Conservation (phyloP, 2,113 vertebrate species). For the Turdus rufiventris region DNA sequence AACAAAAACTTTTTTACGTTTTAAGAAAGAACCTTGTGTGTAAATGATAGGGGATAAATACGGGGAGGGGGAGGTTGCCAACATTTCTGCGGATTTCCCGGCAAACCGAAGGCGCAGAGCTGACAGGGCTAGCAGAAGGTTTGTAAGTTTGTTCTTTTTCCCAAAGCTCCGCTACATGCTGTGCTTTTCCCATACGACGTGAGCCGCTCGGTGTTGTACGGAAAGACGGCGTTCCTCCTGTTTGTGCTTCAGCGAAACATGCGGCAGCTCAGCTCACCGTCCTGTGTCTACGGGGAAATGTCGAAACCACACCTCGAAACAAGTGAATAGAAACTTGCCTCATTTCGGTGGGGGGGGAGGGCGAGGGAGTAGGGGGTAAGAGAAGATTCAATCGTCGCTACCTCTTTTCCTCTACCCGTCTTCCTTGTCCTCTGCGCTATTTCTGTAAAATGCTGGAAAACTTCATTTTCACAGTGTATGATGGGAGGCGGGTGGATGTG, state of each 20-base stretch:
- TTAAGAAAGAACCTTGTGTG: background rate
- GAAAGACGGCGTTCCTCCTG: background rate
- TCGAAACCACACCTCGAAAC: slow-evolving; percentile 9
- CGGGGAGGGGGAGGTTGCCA: background rate
- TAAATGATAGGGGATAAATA: background rate
- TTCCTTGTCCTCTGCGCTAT: background rate
- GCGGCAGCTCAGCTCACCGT: background rate
- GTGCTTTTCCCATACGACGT: background rate
- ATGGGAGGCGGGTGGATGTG: background rate
- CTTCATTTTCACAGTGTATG: background rate
- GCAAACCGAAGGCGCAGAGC: background rate
- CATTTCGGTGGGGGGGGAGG: background rate
- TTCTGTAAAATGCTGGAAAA: background rate
- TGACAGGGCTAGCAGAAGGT: background rate
- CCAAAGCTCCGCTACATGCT: background rate
- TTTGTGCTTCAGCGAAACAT: background rate
- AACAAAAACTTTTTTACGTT: background rate
- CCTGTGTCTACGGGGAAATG: background rate
- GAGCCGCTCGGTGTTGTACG: background rate
- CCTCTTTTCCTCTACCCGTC: background rate
- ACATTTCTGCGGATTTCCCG: background rate
- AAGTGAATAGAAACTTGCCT: slow-evolving; percentile 36
- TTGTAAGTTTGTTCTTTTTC: background rate
- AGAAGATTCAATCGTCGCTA: too few species aligned
- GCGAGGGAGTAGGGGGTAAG: fast-evolving